Percentiles rank a stretch among this genome's conserved stretches.
Conservation (phyloP, 2,797 vertebrate genomes). For the Gorsachius magnificus region DNA sequence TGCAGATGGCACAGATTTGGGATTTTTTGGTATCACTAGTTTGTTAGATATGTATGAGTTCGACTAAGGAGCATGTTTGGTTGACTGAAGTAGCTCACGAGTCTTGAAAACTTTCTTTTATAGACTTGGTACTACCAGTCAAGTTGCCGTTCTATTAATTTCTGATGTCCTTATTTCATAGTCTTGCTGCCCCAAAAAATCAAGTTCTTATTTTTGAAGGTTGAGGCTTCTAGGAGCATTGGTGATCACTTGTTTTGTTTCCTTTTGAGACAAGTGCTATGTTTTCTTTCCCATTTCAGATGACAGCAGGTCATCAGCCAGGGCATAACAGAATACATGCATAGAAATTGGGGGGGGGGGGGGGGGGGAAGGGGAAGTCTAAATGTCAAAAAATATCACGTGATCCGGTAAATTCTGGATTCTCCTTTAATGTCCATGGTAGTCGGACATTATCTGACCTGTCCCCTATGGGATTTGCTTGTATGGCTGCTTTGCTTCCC, state of each 20-base stretch:
- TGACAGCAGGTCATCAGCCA: neutral
- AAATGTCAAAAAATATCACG: neutral
- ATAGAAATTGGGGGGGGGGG: neutral
- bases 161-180: neutral
- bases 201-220: neutral
- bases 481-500: neutral
- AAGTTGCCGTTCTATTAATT: neutral
- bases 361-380: fast-evolving
- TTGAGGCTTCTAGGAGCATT: neutral
- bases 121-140: neutral
- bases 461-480: neutral
- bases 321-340: neutral
- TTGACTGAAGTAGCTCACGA: neutral
- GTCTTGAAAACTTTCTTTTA: neutral
- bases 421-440: neutral
- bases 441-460: neutral
- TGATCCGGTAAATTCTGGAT: neutral
- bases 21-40: neutral
- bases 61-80: neutral
- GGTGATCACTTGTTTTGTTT: neutral
- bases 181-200: neutral
- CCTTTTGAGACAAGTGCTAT: neutral
- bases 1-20: neutral
- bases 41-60: neutral
- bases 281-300: neutral